phyloP scores from a whole-genome alignment of 2,113 vertebrate species.

The Grallaria varia region DNA sequence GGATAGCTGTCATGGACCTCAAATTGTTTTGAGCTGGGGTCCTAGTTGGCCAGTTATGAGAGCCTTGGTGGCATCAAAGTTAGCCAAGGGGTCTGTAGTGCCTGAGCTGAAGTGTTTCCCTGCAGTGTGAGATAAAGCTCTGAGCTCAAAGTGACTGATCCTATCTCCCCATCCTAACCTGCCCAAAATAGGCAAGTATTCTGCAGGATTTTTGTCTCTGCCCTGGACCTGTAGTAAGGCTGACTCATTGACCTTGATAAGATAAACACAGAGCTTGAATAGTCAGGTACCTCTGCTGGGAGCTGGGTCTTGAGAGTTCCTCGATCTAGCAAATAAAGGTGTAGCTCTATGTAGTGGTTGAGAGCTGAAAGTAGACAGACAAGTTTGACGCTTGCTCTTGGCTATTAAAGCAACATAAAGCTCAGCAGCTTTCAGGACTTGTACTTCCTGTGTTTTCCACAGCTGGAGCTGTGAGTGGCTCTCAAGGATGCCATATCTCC shows the following conservation, averaged over 20 bases:
- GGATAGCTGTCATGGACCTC: background rate
- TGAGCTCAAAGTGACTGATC: background rate
- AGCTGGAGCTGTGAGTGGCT: background rate
- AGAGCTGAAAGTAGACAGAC: conserved; percentile 37
- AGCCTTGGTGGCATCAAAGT: background rate
- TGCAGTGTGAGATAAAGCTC: background rate
- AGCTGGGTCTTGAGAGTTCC: conserved; percentile 38
- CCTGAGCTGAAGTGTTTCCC: background rate
- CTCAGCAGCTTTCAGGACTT: background rate
- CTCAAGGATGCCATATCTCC: background rate
- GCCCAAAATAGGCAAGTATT: background rate
- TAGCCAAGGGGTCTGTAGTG: background rate
- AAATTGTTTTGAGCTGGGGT: background rate
- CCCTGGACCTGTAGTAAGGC: background rate
- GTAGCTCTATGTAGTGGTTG: conserved; percentile 51
- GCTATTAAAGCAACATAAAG: background rate
- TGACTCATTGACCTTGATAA: conserved; percentile 53
- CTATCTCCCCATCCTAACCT: background rate
- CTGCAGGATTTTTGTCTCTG: background rate
- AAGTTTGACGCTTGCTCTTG: background rate
- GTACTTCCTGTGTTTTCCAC: background rate
- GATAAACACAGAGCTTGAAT: conserved; percentile 27
- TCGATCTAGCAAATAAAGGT: conserved; percentile 58
- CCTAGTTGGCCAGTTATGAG: background rate
- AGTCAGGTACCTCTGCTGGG: conserved; percentile 22